These are phyloP conservation scores for Drosophila meridiana DNA, from an alignment of 2,888 invertebrate genomes.

Conservation along the genomic window DNA sequence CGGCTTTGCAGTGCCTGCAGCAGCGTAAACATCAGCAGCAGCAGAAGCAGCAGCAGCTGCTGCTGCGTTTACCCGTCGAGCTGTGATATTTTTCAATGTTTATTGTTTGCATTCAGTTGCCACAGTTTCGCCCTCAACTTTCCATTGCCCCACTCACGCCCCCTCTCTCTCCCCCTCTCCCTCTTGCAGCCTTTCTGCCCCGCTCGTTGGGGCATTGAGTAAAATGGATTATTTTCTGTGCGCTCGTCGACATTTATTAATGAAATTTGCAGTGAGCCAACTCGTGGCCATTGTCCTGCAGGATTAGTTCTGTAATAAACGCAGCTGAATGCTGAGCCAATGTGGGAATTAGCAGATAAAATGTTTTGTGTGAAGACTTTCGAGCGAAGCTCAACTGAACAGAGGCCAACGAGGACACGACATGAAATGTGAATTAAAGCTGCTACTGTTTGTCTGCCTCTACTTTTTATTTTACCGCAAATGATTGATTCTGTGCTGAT, in stretches of 20 bases:
- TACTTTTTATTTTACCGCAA: not conserved
- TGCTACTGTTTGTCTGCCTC: not conserved
- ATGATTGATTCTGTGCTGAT: not conserved
- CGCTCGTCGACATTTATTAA: slow-evolving; percentile 74
- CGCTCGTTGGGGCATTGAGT: slow-evolving; percentile 40
- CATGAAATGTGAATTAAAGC: slow-evolving; percentile 1
- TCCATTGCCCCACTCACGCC: not conserved
- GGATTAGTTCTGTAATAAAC: slow-evolving; percentile 71
- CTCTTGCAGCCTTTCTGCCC: not conserved
- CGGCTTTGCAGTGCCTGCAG: slow-evolving; percentile 25
- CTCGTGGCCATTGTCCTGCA: slow-evolving; percentile 46
- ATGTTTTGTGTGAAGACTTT: not conserved
- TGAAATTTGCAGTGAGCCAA: slow-evolving; percentile 61
- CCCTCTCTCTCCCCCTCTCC: not conserved
- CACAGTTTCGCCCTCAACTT: slow-evolving; percentile 16
- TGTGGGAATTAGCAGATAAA: slow-evolving; percentile 50
- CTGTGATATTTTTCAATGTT: slow-evolving; percentile 68
- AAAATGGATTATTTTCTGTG: slow-evolving; percentile 69
- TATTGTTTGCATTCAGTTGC: slow-evolving; percentile 72
- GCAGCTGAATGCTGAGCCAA: slow-evolving; percentile 39
- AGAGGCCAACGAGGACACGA: not conserved
- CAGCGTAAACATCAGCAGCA: slow-evolving; percentile 28
- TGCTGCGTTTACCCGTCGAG: slow-evolving; percentile 59
- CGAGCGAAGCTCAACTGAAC: not conserved
- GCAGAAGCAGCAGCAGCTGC: slow-evolving; percentile 28